Percentiles rank a stretch among this genome's conserved stretches.
These are phyloP conservation scores for Oreochromis tanganicae DNA, from an alignment of 2,113 vertebrate genomes.

Conservation along the genomic window DNA sequence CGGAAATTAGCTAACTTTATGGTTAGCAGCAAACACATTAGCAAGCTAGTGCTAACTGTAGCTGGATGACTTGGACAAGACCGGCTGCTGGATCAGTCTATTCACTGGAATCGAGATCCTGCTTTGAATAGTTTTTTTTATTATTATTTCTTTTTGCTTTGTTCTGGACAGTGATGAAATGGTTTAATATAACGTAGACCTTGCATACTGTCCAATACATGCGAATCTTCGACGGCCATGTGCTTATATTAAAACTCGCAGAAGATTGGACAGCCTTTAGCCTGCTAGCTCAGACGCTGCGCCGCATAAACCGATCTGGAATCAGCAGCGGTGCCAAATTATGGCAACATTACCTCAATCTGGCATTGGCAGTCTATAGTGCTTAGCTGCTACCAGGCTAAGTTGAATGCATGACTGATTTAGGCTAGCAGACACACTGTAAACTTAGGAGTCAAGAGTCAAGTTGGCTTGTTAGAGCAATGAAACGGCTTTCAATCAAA, in stretches of 20 bases:
- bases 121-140: background rate
- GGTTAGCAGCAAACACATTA: constrained; percentile 29
- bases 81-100: constrained; percentile 31
- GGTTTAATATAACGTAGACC: background rate
- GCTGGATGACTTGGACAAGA: constrained; percentile 4
- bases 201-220: background rate
- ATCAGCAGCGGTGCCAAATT: background rate
- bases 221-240: background rate
- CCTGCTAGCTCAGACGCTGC: background rate
- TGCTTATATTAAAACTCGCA: background rate
- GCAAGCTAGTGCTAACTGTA: constrained; percentile 51
- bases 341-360: background rate
- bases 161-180: fast-evolving
- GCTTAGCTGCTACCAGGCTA: constrained; percentile 30
- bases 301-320: background rate
- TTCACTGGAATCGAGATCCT: constrained; percentile 2
- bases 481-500: background rate
- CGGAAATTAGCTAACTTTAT: constrained; percentile 16
- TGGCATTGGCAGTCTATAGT: background rate
- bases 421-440: background rate
- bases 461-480: background rate
- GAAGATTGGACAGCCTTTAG: background rate
- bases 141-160: background rate
- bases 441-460: background rate
- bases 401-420: background rate